Percentiles rank a stretch among this genome's conserved stretches.
These are phyloP conservation scores for Lamellibrachia luymesi DNA, from an alignment of 1,140 invertebrate species.

Conservation along the genomic window DNA sequence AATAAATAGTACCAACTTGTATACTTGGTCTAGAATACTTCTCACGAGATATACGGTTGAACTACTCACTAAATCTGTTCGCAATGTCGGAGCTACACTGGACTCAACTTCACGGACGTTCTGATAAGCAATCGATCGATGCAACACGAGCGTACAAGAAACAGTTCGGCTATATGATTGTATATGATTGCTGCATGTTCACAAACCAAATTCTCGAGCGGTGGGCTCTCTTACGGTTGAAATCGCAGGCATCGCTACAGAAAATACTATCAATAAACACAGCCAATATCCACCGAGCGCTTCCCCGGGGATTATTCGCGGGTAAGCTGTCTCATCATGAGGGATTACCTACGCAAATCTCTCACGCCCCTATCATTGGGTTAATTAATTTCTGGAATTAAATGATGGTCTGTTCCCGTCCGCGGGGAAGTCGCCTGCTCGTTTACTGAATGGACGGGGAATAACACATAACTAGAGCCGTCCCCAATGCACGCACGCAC, in stretches of 20 bases:
- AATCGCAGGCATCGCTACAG: not conserved
- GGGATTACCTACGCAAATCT: not conserved
- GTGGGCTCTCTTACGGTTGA: not conserved
- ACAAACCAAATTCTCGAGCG: not conserved
- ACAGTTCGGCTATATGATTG: too few species aligned
- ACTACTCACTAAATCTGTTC: not conserved
- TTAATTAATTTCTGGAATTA: constrained; percentile 6
- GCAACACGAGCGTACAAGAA: not conserved
- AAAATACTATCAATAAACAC: constrained; percentile 6
- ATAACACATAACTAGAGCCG: not conserved
- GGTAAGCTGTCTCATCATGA: not conserved
- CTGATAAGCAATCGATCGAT: not conserved
- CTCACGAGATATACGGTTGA: not conserved
- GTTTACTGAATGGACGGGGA: not conserved
- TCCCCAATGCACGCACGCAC: not conserved
- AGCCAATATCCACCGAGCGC: not conserved
- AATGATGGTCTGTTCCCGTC: not conserved
- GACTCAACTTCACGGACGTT: not conserved
- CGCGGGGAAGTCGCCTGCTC: not conserved
- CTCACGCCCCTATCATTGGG: constrained; percentile 2
- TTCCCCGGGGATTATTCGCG: not conserved
- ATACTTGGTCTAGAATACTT: not conserved
- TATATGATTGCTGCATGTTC: not conserved
- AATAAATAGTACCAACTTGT: not conserved
- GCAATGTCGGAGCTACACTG: not conserved